These are phyloP conservation scores for Eubasilissa splendida DNA, from an alignment of 2,888 invertebrate genomes.

Conservation along the genomic window DNA sequence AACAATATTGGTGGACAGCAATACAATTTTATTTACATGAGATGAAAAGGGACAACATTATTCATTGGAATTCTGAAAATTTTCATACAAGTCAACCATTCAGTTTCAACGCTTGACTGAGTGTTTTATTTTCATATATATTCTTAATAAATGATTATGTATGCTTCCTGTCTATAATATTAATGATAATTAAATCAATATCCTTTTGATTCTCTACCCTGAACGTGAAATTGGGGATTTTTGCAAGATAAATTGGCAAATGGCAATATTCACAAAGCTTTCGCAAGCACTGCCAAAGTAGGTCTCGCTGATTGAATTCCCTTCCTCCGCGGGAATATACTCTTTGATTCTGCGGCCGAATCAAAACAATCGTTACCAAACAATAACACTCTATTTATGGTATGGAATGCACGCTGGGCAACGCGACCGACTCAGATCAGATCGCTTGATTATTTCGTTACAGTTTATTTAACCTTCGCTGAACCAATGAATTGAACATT, in stretches of 20 bases:
- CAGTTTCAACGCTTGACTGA: too few species aligned
- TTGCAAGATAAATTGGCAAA: slow-evolving; percentile 6
- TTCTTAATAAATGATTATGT: too few species aligned
- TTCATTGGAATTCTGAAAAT: too few species aligned
- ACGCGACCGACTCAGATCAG: slow-evolving; percentile 1
- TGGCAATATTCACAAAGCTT: slow-evolving; percentile 9
- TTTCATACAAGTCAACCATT: too few species aligned
- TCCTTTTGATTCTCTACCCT: too few species aligned
- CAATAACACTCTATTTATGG: background rate
- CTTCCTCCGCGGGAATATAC: slow-evolving; percentile 17
- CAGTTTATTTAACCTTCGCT: slow-evolving; percentile 11
- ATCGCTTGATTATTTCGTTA: slow-evolving; percentile 14
- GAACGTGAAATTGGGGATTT: too few species aligned
- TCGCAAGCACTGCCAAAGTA: slow-evolving; percentile 27
- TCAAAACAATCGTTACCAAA: slow-evolving; percentile 13
- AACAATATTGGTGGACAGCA: too few species aligned
- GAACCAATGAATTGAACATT: background rate
- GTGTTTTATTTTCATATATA: too few species aligned
- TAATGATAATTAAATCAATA: too few species aligned
- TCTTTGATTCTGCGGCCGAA: slow-evolving; percentile 2
- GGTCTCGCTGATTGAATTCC: slow-evolving; percentile 28
- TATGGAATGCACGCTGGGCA: background rate
- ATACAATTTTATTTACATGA: too few species aligned
- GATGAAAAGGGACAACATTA: too few species aligned
- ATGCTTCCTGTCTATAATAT: too few species aligned